Percentiles rank a stretch among this genome's conserved stretches.
phyloP scores from a whole-genome alignment of 2,113 vertebrate species.

The Apodemus sylvaticus region DNA sequence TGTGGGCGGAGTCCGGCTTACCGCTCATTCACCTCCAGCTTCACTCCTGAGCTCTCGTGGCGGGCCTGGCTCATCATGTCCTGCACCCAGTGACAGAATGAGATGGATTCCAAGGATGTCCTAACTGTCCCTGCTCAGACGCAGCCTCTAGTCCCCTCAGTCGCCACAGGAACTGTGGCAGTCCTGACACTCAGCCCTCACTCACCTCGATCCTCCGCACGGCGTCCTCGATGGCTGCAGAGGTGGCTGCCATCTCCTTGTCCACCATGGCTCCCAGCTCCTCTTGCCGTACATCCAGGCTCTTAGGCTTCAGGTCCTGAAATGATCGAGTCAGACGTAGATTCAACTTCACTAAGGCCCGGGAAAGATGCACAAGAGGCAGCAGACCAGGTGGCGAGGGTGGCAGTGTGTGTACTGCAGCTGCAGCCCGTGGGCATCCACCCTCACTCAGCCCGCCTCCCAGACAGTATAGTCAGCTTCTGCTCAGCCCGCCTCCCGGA shows the following conservation, averaged over 20 bases:
- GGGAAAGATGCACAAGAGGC: not conserved
- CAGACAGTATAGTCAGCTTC: fast-evolving
- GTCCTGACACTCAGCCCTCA: constrained; percentile 71
- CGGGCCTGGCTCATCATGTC: constrained; percentile 98
- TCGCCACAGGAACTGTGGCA: too few species aligned
- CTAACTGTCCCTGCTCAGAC: fast-evolving
- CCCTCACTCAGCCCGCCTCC: not conserved
- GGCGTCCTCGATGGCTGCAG: constrained; percentile 94
- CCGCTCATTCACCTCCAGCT: constrained; percentile 98
- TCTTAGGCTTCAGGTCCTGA: constrained; percentile 95
- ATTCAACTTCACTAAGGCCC: fast-evolving
- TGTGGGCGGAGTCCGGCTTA: constrained; percentile 70
- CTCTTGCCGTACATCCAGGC: constrained; percentile 93
- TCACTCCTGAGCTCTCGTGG: constrained; percentile 91
- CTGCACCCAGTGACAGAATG: constrained; percentile 75
- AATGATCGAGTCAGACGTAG: not conserved
- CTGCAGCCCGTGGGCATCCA: fast-evolving
- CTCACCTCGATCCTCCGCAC: constrained; percentile 95
- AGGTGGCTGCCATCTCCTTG: constrained; percentile 97
- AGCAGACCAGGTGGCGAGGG: not conserved
- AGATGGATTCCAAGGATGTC: too few species aligned
- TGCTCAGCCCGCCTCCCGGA: too few species aligned
- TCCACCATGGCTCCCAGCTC: constrained; percentile 98
- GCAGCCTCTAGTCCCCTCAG: not conserved
- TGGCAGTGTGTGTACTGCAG: too few species aligned